Evolutionary conservation across 2,888 invertebrate genomes (phyloP).

Genomic region (Netelia fuscicornis): DNA sequence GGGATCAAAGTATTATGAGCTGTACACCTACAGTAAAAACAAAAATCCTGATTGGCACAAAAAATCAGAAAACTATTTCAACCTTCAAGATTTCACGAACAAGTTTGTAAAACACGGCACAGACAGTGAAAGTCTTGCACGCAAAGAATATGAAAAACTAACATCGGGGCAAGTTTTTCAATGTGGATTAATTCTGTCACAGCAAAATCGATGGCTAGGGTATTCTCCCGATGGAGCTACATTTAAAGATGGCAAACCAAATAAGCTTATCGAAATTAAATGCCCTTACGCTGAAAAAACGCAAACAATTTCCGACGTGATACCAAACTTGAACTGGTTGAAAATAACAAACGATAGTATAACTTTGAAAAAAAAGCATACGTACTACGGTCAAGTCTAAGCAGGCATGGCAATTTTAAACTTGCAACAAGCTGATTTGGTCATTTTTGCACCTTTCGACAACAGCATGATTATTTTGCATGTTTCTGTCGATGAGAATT

Average conservation of each 20-base stretch:
- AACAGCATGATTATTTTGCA: not conserved
- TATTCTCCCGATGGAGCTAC: constrained; percentile 42
- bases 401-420: constrained; percentile 36
- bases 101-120: constrained; percentile 40
- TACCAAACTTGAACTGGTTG: not conserved
- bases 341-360: not conserved
- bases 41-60: constrained; percentile 47
- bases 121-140: constrained; percentile 21
- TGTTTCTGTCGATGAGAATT: not conserved
- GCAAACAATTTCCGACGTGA: not conserved
- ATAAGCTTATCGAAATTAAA: constrained; percentile 50
- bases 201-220: constrained; percentile 50
- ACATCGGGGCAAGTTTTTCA: not conserved
- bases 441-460: constrained; percentile 15
- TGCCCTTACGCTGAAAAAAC: not conserved
- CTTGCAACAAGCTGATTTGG: not conserved
- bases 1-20: constrained; percentile 37
- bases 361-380: constrained; percentile 11
- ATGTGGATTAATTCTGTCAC: constrained; percentile 40
- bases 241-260: constrained; percentile 24
- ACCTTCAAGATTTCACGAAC: constrained; percentile 36
- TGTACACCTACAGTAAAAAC: constrained; percentile 46
- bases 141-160: constrained; percentile 10
- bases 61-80: constrained; percentile 38
- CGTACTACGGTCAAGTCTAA: constrained; percentile 29